These are phyloP conservation scores for Chrysomela aeneicollis DNA, from an alignment of 2,888 invertebrate species.

Conservation along the genomic window DNA sequence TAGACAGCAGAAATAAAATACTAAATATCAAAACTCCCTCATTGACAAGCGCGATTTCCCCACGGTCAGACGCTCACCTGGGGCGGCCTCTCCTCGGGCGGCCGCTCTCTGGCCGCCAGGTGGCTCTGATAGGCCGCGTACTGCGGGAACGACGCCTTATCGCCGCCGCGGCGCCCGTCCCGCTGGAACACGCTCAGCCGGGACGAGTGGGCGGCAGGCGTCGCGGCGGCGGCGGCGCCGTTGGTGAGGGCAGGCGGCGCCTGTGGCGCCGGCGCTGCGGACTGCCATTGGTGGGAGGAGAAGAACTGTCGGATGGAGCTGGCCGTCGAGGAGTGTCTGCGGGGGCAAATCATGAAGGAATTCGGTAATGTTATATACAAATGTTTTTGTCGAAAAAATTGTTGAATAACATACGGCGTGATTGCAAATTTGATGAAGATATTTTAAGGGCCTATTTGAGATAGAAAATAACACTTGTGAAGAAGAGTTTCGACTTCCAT, in stretches of 20 bases:
- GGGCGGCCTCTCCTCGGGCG: constrained; percentile 25
- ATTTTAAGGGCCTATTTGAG: too few species aligned
- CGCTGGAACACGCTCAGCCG: constrained; percentile 54
- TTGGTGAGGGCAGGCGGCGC: constrained; percentile 34
- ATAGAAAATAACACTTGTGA: too few species aligned
- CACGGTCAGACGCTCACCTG: too few species aligned
- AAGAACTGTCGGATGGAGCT: constrained; percentile 51
- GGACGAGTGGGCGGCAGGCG: constrained; percentile 46
- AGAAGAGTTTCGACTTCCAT: too few species aligned
- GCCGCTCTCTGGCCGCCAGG: constrained; percentile 43
- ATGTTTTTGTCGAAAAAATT: too few species aligned
- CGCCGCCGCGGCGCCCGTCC: constrained; percentile 41
- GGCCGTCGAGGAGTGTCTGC: constrained; percentile 49
- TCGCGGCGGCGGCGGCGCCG: constrained; percentile 16
- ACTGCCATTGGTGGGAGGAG: constrained; percentile 47
- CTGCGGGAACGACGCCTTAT: constrained; percentile 49
- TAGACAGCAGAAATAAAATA: too few species aligned
- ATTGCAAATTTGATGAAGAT: too few species aligned
- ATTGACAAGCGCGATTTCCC: too few species aligned
- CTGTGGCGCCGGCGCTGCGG: constrained; percentile 40
- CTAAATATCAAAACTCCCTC: too few species aligned
- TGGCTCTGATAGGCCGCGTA: constrained; percentile 55
- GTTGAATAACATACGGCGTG: too few species aligned
- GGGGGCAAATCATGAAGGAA: constrained; percentile 17
- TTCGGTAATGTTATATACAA: not conserved